Conservation (phyloP, 2,797 vertebrate species). For the Pteropus rufus region DNA sequence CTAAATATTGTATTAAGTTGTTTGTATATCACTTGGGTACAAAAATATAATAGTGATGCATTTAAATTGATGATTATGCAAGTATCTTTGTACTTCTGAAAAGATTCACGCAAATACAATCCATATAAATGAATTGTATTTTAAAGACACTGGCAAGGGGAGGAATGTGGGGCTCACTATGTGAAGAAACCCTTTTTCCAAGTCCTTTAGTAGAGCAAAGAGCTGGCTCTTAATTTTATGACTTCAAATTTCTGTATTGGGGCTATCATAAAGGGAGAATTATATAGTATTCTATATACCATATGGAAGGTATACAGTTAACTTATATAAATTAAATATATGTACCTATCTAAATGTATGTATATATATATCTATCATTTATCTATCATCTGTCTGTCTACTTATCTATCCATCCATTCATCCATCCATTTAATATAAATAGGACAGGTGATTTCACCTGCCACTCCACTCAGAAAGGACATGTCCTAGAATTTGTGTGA, state of each 20-base stretch:
- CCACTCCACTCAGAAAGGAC: background rate
- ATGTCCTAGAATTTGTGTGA: background rate
- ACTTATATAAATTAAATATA: background rate
- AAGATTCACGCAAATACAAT: background rate
- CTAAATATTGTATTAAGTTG: background rate
- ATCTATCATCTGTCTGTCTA: background rate
- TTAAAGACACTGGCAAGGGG: background rate
- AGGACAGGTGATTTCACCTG: background rate
- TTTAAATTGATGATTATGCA: background rate
- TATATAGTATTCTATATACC: background rate
- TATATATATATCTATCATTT: background rate
- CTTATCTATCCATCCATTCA: background rate
- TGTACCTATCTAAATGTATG: background rate
- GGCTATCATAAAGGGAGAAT: background rate
- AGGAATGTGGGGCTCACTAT: background rate
- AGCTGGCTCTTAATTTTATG: background rate
- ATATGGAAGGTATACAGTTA: background rate
- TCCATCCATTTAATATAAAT: background rate
- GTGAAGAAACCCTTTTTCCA: background rate
- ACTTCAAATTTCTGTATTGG: background rate
- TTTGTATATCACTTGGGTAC: background rate
- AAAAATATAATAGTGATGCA: background rate
- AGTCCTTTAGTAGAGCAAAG: background rate
- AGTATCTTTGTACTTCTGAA: background rate
- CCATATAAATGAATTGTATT: background rate